phyloP scores from a whole-genome alignment of 1,140 invertebrate species.

The Drosophila persimilis region DNA sequence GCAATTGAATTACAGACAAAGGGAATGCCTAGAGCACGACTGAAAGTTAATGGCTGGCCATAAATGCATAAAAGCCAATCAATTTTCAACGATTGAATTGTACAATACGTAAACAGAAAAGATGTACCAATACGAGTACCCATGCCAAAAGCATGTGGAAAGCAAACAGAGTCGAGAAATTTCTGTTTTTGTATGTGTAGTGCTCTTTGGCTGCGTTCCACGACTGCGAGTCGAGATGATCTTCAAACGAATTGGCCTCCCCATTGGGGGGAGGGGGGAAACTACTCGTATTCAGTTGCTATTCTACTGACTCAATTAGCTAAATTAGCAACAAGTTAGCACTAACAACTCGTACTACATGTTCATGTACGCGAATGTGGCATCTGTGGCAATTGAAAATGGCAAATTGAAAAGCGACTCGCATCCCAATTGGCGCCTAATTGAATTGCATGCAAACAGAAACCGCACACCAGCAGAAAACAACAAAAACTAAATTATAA shows the following conservation, averaged over 20 bases:
- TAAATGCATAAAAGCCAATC: conserved; percentile 51
- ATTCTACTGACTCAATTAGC: conserved; percentile 65
- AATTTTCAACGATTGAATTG: conserved; percentile 44
- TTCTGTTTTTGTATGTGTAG: neutral
- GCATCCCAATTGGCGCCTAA: conserved; percentile 61
- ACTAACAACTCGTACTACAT: conserved; percentile 22
- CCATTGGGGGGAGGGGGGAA: neutral
- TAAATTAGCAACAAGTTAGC: conserved; percentile 73
- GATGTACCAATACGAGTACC: neutral
- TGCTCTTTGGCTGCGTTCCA: too few relatives aligned
- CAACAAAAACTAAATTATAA: conserved; percentile 17
- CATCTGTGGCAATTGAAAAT: conserved; percentile 39
- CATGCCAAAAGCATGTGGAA: conserved; percentile 30
- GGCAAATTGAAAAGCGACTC: conserved; percentile 70
- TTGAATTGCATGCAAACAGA: conserved; percentile 73
- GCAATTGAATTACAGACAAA: conserved; percentile 48
- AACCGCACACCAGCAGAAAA: conserved; percentile 17
- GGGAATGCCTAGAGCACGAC: conserved; percentile 22
- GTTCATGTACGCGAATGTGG: conserved; percentile 1
- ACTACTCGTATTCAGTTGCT: conserved; percentile 17
- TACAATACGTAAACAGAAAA: conserved; percentile 17
- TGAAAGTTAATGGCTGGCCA: conserved; percentile 33
- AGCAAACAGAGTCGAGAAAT: conserved; percentile 33
- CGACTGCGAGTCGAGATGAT: conserved; percentile 49
- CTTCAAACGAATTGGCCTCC: conserved; percentile 49